Base-by-base conservation (phyloP, 2,797 vertebrate genomes). In the Podarcis siculus region DNA sequence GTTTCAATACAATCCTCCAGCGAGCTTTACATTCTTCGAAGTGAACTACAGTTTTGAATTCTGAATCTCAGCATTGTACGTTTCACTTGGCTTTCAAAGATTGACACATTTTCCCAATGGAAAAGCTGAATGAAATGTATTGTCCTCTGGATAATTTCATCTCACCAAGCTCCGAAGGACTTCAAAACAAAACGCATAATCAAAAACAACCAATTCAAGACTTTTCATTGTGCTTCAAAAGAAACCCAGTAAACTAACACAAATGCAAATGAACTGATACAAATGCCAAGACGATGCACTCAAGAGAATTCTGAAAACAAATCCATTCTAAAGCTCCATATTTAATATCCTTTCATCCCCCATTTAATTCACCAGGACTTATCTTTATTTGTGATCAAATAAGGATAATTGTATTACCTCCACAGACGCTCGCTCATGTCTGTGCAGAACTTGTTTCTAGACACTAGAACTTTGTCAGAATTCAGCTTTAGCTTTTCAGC, bases 121-220 rank as follows among this genome's bases (percentile, higher is more conserved):
- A 85, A 86, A 66, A 82, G 39, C 17, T 66, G 79, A 67, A 82
- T 80, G 67, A 82, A 82, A 66, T 82, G 25, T 82, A 82, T 66
- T 66, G 79, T 39, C 79, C 61, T 82, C 79, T 82, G 61, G 79
- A 66, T 82, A 82, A 42, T 82, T 82, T 82, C 12, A 39, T 82
- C 35, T 39, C 25, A 82, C 5, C 37, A 15, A 15, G 19, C 39
- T 81, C 25, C 32, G 66, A 39, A 37, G 66, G 37, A 78, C 27
- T 39, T 82, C 61, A 82, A 82, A 82, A 39, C 21, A 66, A 27
- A 64, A 39, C 32, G 9, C 45, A 82, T 66, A 37, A 15, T 39
- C 58, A 66, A 25, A 37, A 82, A 37, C 55, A 80, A 23, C 58
- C 32, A 32, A 23, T n/a, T 80, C 32, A 61, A 80, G 23, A 82